Evolutionary conservation across 2,797 vertebrate species (phyloP).

Genomic region (Lemur catta): DNA sequence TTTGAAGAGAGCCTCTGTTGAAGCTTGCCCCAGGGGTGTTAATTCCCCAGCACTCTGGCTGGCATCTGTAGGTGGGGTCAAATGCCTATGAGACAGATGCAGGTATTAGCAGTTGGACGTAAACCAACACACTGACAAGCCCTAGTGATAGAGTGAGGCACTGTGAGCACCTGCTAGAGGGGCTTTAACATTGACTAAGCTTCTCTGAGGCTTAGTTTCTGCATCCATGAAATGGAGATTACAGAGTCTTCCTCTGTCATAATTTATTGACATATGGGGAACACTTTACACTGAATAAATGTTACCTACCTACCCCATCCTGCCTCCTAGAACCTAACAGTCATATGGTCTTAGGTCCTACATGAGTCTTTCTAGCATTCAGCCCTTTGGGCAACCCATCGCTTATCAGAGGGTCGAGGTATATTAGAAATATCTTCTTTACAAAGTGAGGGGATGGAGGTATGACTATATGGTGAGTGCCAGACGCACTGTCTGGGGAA

Average conservation of each 20-base stretch:
- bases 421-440: background rate
- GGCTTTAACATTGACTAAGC: background rate
- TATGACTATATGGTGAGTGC: too few species aligned
- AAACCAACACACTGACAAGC: background rate
- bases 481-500: too few species aligned
- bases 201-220: background rate
- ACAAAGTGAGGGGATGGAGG: background rate
- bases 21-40: background rate
- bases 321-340: background rate
- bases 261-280: background rate
- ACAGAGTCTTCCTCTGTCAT: background rate
- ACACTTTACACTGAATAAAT: background rate
- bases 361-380: background rate
- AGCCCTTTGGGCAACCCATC: background rate
- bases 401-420: too few species aligned
- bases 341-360: background rate
- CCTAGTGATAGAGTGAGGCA: accelerated
- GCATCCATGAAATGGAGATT: background rate
- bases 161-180: too few species aligned
- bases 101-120: background rate
- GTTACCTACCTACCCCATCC: background rate
- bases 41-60: background rate
- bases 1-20: background rate
- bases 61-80: background rate
- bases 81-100: background rate